These are phyloP conservation scores for Chrysemys picta DNA, from an alignment of 2,113 vertebrate genomes.

Conservation along the genomic window DNA sequence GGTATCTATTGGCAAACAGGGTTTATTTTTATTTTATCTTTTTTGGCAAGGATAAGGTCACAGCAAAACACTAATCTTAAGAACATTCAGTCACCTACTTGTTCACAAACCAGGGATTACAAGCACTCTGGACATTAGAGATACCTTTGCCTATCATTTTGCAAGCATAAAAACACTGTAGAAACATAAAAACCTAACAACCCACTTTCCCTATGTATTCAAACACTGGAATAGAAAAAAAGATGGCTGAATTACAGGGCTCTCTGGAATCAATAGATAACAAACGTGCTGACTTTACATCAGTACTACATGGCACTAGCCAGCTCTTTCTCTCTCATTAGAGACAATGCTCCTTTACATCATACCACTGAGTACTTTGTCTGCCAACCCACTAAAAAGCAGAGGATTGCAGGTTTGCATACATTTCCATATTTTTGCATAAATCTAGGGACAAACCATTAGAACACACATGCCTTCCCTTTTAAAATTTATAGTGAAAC, in stretches of 20 bases:
- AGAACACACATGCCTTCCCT: not conserved
- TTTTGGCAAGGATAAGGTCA: not conserved
- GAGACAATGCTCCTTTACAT: accelerated
- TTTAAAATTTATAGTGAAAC: not conserved
- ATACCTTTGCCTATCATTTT: not conserved
- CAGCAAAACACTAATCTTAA: not conserved
- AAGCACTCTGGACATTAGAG: accelerated
- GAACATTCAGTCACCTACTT: not conserved
- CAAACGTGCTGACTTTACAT: not conserved
- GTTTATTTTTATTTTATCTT: not conserved
- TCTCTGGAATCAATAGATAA: not conserved
- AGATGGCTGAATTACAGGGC: not conserved
- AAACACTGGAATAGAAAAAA: not conserved
- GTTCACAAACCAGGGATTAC: not conserved
- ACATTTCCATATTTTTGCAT: not conserved
- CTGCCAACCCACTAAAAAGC: not conserved
- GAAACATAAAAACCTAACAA: not conserved
- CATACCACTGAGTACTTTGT: accelerated
- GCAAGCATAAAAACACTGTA: accelerated
- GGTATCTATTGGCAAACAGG: not conserved
- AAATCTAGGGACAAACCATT: not conserved
- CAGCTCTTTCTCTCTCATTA: not conserved
- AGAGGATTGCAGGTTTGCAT: not conserved
- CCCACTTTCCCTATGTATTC: not conserved
- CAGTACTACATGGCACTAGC: not conserved